Base-by-base conservation (phyloP, 1,140 invertebrate species). In the Heliconius hermathena region DNA sequence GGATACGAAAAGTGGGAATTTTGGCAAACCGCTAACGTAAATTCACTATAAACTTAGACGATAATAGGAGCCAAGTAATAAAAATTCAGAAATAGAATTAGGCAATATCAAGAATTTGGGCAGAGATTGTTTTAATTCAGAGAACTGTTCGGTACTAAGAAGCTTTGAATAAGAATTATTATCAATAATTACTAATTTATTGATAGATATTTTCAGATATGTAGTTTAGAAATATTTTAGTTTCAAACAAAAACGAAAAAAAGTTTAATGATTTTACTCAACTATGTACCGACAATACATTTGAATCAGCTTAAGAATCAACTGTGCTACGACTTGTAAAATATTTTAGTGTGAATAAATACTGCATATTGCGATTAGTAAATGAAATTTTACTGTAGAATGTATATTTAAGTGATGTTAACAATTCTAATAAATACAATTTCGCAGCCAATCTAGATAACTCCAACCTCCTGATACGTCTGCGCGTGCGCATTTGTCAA, bases 11-110 rank as follows among this genome's bases (percentile, higher is more conserved):
- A 82, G 76, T 78, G 78, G 70, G 81, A 78, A 82, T 78, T 79
- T 82, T 82, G 78, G 81, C 81, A 80, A 75, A 71, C 52, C 70
- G 26, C 75, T 76, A 82, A 78, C 70, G 81, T 60, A 71, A 78
- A 80, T 75, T 79, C 73, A 38, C 76, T 73, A 77, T 82, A 82
- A 77, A 82, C 26, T 79, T 77, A 76, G 49, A 77, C 81, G 38
- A 57, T 78, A 80, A 78, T 82, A 82, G 75, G 16, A 57, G 66
- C 81, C n/a, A 46, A 71, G 70, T 38, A 80, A 80, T 80, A 73
- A 74, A 80, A 76, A n/a, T 52, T 73, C 79, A 49, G 74, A 77
- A 80, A 80, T 80, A 80, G 74, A 73, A 54, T 74, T 60, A 73
- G 57, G 73, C 74, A 73, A 76, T 73, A 76, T 74, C 52, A 38